These are phyloP conservation scores for Siphamia tubifer DNA, from an alignment of 2,113 vertebrate species.

Conservation along the genomic window DNA sequence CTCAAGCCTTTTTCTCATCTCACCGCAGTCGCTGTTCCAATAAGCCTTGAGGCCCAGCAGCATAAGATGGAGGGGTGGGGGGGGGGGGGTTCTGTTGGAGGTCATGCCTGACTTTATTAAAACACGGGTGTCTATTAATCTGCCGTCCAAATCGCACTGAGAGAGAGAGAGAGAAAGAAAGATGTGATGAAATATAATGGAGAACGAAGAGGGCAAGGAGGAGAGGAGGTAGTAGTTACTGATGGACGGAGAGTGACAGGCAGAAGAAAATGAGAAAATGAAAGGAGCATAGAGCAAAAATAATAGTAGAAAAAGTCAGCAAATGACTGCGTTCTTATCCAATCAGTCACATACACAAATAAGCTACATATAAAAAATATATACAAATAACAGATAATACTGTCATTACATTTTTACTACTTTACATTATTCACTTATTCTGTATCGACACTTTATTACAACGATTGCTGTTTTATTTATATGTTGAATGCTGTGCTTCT, in stretches of 20 bases:
- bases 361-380: too few species aligned
- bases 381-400: too few species aligned
- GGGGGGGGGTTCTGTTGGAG: not conserved
- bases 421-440: too few species aligned
- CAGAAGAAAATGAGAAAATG: not conserved
- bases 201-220: not conserved
- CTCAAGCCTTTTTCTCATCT: conserved; percentile 15
- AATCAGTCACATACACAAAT: not conserved
- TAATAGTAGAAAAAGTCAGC: not conserved
- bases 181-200: not conserved
- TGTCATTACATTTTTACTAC: too few species aligned
- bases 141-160: conserved; percentile 24
- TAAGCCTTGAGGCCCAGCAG: conserved; percentile 7
- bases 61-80: not conserved
- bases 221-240: too few species aligned
- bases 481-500: too few species aligned
- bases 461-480: too few species aligned
- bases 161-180: not conserved
- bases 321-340: not conserved
- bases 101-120: conserved; percentile 66
- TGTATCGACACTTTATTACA: too few species aligned
- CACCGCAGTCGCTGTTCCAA: conserved; percentile 14
- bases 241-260: not conserved
- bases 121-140: conserved; percentile 64
- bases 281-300: not conserved